Conservation (phyloP, 2,888 invertebrate species). For the Drosophila stalkeri region DNA sequence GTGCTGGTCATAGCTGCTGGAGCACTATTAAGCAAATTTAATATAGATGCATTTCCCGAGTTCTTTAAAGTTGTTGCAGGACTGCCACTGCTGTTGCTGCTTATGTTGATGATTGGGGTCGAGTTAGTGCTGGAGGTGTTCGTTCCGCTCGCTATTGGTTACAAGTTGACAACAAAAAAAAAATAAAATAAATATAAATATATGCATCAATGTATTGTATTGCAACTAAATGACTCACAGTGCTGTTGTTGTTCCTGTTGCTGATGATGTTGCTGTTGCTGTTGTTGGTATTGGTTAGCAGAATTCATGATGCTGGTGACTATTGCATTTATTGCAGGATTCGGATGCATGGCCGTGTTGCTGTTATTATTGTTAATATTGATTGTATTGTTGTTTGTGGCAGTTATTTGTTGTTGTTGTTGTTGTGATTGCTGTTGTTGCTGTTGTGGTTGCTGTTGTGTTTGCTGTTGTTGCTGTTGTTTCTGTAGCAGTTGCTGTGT, state of each 20-base stretch:
- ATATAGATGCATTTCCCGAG: slow-evolving; percentile 89
- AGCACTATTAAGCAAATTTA: slow-evolving; percentile 91
- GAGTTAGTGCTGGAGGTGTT: slow-evolving; percentile 41
- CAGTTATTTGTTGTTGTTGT: slow-evolving; percentile 58
- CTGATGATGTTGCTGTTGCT: slow-evolving; percentile 80
- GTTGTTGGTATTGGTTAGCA: slow-evolving; percentile 91
- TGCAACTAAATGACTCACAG: slow-evolving; percentile 35
- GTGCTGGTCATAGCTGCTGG: slow-evolving; percentile 90
- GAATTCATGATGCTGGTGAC: slow-evolving; percentile 93
- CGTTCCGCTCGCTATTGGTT: slow-evolving; percentile 62
- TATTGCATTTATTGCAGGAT: slow-evolving; percentile 90
- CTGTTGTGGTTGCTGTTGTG: slow-evolving; percentile 65
- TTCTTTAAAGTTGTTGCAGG: slow-evolving; percentile 69
- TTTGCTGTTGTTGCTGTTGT: slow-evolving; percentile 85
- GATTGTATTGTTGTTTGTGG: slow-evolving; percentile 56
- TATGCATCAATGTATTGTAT: no score
- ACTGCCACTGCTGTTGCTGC: slow-evolving; percentile 35
- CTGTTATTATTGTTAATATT: slow-evolving; percentile 61
- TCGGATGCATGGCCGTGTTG: slow-evolving; percentile 82
- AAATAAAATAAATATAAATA: background rate
- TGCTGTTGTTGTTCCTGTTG: slow-evolving; percentile 54
- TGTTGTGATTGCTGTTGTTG: slow-evolving; percentile 61
- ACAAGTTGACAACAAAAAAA: background rate
- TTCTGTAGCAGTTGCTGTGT: slow-evolving; percentile 79
- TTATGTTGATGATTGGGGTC: slow-evolving; percentile 37